Conservation (phyloP, 2,113 vertebrate species). For the Lathamus discolor region DNA sequence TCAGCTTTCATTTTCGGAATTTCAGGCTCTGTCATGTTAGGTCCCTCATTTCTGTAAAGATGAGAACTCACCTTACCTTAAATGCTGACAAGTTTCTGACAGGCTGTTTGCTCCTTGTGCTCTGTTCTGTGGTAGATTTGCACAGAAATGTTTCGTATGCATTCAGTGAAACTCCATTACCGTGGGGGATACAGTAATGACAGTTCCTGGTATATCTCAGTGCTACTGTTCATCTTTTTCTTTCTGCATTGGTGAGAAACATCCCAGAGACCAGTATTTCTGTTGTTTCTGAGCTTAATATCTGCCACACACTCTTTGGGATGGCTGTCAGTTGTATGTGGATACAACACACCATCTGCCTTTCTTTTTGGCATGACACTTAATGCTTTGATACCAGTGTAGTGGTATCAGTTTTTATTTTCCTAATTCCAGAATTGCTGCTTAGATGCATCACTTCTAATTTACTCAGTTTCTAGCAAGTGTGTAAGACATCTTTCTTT, state of each 20-base stretch:
- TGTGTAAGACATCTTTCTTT: not conserved
- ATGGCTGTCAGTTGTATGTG: not conserved
- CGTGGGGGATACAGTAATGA: not conserved
- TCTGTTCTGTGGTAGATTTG: not conserved
- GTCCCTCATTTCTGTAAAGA: not conserved
- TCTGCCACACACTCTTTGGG: not conserved
- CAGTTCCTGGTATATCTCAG: not conserved
- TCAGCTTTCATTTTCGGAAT: not conserved
- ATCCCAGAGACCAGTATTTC: not conserved
- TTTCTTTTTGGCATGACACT: not conserved
- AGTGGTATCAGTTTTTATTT: not conserved
- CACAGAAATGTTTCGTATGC: not conserved
- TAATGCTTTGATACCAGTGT: not conserved
- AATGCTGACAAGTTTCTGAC: not conserved
- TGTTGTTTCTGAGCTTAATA: not conserved
- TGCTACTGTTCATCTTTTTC: not conserved
- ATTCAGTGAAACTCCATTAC: not conserved
- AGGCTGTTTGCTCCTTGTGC: not conserved
- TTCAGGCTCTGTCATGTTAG: not conserved
- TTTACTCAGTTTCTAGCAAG: not conserved
- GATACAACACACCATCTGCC: not conserved
- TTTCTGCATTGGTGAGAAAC: not conserved
- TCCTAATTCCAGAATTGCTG: not conserved
- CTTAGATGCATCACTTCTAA: not conserved
- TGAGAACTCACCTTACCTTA: not conserved